These are phyloP conservation scores for Sanderia malayensis DNA, from an alignment of 30 jellyfish, hydroid and myxozoan species.

Conservation along the genomic window DNA sequence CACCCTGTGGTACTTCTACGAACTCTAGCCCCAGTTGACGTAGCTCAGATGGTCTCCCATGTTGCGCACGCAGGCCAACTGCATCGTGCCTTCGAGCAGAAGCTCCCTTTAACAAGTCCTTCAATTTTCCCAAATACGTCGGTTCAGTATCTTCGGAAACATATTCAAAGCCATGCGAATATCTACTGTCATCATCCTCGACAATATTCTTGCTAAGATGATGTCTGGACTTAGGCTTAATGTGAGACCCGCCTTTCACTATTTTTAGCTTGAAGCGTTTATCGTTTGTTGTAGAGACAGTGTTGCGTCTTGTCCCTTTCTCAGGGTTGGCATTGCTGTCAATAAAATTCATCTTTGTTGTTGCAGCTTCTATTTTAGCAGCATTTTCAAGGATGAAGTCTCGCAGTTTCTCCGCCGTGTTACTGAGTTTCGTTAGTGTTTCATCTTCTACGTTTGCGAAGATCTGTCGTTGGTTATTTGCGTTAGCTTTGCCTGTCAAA, in stretches of 20 bases:
- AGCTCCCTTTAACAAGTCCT: neutral
- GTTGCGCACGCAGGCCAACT: too few relatives aligned
- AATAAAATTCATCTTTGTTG: too few relatives aligned
- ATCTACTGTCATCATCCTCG: neutral
- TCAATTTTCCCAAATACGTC: neutral
- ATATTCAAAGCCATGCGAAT: neutral
- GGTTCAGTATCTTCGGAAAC: conserved; percentile 12
- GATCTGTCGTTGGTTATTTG: too few relatives aligned
- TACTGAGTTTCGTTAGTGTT: neutral
- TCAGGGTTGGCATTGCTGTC: too few relatives aligned
- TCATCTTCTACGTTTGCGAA: neutral
- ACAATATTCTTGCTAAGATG: neutral
- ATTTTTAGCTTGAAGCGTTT: conserved; percentile 34
- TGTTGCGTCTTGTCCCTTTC: too few relatives aligned
- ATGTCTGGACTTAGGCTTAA: conserved; percentile 37
- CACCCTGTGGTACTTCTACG: too few relatives aligned
- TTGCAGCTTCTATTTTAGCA: neutral
- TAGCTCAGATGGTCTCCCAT: too few relatives aligned
- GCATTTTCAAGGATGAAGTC: neutral
- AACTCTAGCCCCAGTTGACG: too few relatives aligned
- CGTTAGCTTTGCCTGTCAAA: too few relatives aligned
- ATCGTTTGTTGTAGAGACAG: neutral
- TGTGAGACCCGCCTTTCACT: neutral
- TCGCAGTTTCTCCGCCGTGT: neutral
- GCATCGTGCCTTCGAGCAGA: too few relatives aligned